Base-by-base conservation (phyloP, 2,888 invertebrate genomes). In the Galeopsomyia nigrocyanea region DNA sequence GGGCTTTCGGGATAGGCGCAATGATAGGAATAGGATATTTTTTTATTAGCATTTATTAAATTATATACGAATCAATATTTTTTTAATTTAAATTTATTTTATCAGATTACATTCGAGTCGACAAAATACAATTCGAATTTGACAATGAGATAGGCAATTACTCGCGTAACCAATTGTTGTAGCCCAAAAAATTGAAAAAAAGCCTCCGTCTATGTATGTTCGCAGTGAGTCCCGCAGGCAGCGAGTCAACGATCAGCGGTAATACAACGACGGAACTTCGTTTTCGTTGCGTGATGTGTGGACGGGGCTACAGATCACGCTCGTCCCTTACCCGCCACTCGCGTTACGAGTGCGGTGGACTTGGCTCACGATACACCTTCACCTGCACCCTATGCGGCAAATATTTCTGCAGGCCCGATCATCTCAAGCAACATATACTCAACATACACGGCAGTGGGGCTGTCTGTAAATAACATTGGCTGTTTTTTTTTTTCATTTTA, bases 361-460 rank as follows among this genome's bases (percentile, higher is more conserved):
- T 86, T 62, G 86, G 86, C 31, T 85, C 86, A 65, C 80, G 86
- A 69, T 86, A 86, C 80, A 86, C 85, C 79, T 86, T 87, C 82
- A 84, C 86, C 80, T 87, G 87, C 77, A 85, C 85, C 47, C 81
- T 87, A 22, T 87, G 87, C 76, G 85, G 86, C 75, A 87, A 86
- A 77, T 83, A 83, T 80, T 87, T 87, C 80, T 87, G 86, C 76
- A 83, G 87, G 49, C 86, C 87, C 69, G 86, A 87, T 78, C 87
- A 87, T 72, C 85, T 87, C 67, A 87, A 87, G 79, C 87, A 87
- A 78, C 87, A 87, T 78, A 87, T 87, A 67, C 84, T 87, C 77
- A 85, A 86, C 80, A 86, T 86, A 78, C 87, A 87, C 78, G 85
- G 86, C 58, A 78, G 76, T 71, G 81, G 81, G 50, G 75, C 82